Conservation (phyloP, 1,140 invertebrate species). For the Ips nitidus region DNA sequence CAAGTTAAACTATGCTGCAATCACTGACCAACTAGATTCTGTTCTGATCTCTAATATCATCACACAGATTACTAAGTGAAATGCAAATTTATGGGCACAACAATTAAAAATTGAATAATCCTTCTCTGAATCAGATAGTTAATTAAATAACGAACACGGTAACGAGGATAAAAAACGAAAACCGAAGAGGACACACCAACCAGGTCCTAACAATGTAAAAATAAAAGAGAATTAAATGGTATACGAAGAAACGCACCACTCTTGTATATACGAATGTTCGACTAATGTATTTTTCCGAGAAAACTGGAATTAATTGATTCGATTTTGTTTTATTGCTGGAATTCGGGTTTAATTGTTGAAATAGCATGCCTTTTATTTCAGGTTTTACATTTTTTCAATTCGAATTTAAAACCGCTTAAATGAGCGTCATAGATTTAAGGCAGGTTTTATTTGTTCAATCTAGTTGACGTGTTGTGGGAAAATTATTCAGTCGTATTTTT, state of each 20-base stretch:
- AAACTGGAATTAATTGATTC: conserved; percentile 42
- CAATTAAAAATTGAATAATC: conserved; percentile 2
- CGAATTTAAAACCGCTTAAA: neutral
- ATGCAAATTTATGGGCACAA: neutral
- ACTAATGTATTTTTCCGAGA: conserved; percentile 47
- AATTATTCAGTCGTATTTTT: too few species aligned
- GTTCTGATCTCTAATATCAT: too few species aligned
- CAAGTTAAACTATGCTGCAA: too few species aligned
- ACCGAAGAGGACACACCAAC: conserved; percentile 42
- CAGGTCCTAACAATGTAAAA: conserved; percentile 50
- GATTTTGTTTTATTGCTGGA: conserved; percentile 39
- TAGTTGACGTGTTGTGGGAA: too few species aligned
- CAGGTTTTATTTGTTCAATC: too few species aligned
- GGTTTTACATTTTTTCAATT: neutral
- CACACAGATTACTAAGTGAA: neutral
- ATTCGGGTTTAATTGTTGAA: conserved; percentile 33
- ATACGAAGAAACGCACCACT: conserved; percentile 43
- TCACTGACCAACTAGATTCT: too few species aligned
- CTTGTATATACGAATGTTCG: conserved; percentile 45
- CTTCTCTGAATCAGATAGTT: conserved; percentile 41
- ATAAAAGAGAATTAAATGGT: conserved; percentile 47
- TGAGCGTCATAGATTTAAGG: neutral
- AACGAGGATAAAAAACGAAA: conserved; percentile 42
- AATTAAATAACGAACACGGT: conserved; percentile 51
- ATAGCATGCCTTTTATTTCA: conserved; percentile 8